Conservation (phyloP, 1,140 invertebrate species). For the Lerema accius region DNA sequence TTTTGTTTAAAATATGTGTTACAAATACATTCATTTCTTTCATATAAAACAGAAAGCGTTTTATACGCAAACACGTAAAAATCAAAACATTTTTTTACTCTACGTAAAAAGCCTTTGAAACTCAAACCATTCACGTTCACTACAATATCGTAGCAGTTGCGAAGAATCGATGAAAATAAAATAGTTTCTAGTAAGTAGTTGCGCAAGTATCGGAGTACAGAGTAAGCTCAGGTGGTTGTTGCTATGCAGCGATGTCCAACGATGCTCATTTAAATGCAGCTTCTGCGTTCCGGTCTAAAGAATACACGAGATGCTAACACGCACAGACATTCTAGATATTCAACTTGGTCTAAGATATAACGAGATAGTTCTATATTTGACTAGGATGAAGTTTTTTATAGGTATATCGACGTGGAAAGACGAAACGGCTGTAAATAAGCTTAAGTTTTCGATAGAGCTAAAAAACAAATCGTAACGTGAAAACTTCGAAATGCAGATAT, state of each 20-base stretch:
- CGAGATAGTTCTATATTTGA: too few relatives aligned
- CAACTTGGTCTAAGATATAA: not conserved
- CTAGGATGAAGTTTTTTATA: too few relatives aligned
- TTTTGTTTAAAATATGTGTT: too few relatives aligned
- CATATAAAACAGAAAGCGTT: too few relatives aligned
- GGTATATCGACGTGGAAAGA: too few relatives aligned
- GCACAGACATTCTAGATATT: not conserved
- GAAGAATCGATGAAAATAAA: not conserved
- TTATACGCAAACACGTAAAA: too few relatives aligned
- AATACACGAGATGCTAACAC: not conserved
- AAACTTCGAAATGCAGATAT: too few relatives aligned
- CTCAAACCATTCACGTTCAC: not conserved
- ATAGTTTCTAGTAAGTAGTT: not conserved
- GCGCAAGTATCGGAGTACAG: not conserved
- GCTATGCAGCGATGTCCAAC: slow-evolving; percentile 7
- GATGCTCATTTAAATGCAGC: slow-evolving; percentile 28
- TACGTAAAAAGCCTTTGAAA: not conserved
- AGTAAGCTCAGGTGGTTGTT: slow-evolving; percentile 19
- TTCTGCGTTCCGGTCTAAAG: not conserved
- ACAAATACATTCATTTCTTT: too few relatives aligned
- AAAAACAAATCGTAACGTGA: too few relatives aligned
- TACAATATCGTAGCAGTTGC: not conserved
- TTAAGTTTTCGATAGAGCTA: too few relatives aligned
- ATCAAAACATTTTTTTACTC: too few relatives aligned
- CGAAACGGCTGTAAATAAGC: too few relatives aligned